Conservation (phyloP, 2,113 vertebrate species). For the Drymodes brunneopygia region DNA sequence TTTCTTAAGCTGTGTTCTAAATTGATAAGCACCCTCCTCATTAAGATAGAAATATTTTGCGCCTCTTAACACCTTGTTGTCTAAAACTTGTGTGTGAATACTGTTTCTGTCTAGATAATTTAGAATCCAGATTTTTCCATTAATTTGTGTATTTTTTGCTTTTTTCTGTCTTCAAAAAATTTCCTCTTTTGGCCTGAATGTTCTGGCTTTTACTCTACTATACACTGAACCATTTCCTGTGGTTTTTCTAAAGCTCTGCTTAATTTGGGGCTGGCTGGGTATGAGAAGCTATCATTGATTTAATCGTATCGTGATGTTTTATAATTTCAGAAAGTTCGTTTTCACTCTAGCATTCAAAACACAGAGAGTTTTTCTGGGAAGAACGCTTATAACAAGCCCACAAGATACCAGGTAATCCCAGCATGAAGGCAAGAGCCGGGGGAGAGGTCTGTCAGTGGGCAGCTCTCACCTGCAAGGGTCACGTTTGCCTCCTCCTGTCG, state of each 20-base stretch:
- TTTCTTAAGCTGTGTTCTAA: neutral
- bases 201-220: neutral
- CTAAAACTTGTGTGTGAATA: neutral
- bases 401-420: conserved; percentile 87
- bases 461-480: neutral
- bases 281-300: neutral
- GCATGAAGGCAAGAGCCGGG: neutral
- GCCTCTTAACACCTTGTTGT: neutral
- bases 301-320: conserved; percentile 8
- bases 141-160: neutral
- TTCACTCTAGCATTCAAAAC: conserved; percentile 77
- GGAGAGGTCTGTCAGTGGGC: neutral
- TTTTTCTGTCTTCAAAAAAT: neutral
- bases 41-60: neutral
- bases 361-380: conserved; percentile 81
- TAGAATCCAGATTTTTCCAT: neutral
- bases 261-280: neutral
- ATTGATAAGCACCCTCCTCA: neutral
- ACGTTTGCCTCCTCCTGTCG: fast-evolving
- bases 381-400: conserved; percentile 87
- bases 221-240: neutral
- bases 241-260: neutral
- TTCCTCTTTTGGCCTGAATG: neutral
- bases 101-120: neutral
- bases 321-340: conserved; percentile 80